These are phyloP conservation scores for Euwallacea fornicatus DNA, from an alignment of 1,140 invertebrate species.

Conservation along the genomic window DNA sequence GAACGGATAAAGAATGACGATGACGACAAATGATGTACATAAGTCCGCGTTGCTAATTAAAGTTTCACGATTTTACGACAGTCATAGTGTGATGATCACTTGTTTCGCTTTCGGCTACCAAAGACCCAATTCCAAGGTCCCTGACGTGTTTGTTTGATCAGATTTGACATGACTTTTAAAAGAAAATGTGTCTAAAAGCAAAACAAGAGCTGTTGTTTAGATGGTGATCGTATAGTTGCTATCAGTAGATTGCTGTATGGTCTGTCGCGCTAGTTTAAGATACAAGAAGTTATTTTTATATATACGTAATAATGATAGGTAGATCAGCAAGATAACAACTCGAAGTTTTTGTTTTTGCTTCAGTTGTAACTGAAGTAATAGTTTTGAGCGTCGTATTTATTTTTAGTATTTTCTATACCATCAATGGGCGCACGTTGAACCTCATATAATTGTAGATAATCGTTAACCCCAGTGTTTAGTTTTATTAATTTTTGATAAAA, in stretches of 20 bases:
- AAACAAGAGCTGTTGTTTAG: constrained; percentile 7
- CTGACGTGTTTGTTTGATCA: neutral
- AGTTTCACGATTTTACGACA: constrained; percentile 31
- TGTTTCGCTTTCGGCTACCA: constrained; percentile 16
- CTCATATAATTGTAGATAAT: too few relatives aligned
- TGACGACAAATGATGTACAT: constrained; percentile 40
- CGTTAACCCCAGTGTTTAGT: too few relatives aligned
- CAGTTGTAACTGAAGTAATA: too few relatives aligned
- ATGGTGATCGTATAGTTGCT: neutral
- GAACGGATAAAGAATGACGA: constrained; percentile 50
- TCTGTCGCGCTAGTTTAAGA: constrained; percentile 23
- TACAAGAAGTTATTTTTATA: constrained; percentile 29
- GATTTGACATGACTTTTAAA: neutral
- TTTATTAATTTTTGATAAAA: too few relatives aligned
- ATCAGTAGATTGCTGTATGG: constrained; percentile 20
- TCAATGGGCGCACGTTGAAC: too few relatives aligned
- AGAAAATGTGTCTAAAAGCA: constrained; percentile 1
- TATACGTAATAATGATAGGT: constrained; percentile 10
- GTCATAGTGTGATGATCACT: constrained; percentile 26
- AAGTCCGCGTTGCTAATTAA: constrained; percentile 11
- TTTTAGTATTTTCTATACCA: too few relatives aligned
- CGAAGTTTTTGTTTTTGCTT: too few relatives aligned
- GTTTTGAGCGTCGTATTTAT: too few relatives aligned
- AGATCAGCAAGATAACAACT: too few relatives aligned
- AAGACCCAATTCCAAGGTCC: neutral